Evolutionary conservation across 2,797 vertebrate genomes (phyloP), one percentile per base, ranked within the genome.

Genomic region (Aldrovandia affinis): DNA sequence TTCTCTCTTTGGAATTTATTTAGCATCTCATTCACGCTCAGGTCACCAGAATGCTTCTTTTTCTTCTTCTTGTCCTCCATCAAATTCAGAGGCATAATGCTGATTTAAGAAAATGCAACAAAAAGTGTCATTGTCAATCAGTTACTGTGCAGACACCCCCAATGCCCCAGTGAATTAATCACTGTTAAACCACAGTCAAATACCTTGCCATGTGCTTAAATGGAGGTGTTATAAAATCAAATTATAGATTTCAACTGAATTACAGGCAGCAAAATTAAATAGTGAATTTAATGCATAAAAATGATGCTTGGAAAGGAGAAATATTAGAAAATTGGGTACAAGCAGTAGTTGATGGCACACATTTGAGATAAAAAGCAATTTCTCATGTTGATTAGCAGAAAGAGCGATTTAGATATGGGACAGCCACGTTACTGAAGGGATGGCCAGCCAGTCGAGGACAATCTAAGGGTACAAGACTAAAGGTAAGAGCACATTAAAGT

Each of bases 1-100:
- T 98, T 99, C 90, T 98, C 97, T 68, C 95, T 97, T 84, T 97
- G 96, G 86, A 99, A 98, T 86, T 96, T 97, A 85, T 95, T 97
- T 86, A 99, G 86, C 97, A 99, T 98, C 88, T 97, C 97, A 87
- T 96, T 96, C 85, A 98, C 96, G 0, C 95, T 96, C 65, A 97
- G 75, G 0, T 93, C 86, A 9, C 94, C 92, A 0, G 91, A 92
- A 2, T 91, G 88, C 86, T 95, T 96, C 89, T 94, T 97, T 85
- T 96, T 97, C 88, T 97, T 98, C 85, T 92, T 94, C 33, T 87
- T 93, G 80, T 96, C 95, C 86, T 96, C 96, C 84, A 87, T 95
- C 28, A 94, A 93, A 87, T 96, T 95, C 86, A 96, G 91, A 0
- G 93, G 95, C 14, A 91, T 96, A 84, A 96, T 86, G 33, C 85